phyloP scores from a whole-genome alignment of 2,888 invertebrate species.

The Trissolcus brochymenae region DNA sequence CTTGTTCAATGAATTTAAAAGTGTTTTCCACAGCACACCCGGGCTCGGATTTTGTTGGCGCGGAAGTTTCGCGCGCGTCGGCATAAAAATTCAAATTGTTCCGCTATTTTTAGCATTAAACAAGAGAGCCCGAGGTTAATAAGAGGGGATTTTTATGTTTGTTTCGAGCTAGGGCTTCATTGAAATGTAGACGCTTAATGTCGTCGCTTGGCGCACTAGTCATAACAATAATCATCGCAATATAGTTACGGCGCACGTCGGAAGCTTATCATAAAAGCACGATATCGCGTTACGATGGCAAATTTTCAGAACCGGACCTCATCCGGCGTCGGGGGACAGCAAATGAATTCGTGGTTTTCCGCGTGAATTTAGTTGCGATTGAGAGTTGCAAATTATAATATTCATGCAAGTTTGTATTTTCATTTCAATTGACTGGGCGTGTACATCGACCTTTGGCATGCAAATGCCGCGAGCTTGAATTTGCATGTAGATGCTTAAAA shows the following conservation, averaged over 20 bases:
- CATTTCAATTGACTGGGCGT: constrained; percentile 65
- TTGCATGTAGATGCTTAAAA: constrained; percentile 66
- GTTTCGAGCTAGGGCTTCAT: constrained; percentile 26
- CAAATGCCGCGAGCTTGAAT: constrained; percentile 64
- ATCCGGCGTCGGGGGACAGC: constrained; percentile 42
- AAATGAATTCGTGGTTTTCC: constrained; percentile 61
- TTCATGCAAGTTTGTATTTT: constrained; percentile 64
- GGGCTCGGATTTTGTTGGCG: constrained; percentile 16
- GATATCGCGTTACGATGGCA: constrained; percentile 27
- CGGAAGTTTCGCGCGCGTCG: constrained; percentile 26
- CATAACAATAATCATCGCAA: constrained; percentile 44
- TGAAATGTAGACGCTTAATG: constrained; percentile 37
- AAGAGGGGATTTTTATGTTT: constrained; percentile 22
- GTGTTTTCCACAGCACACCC: constrained; percentile 25
- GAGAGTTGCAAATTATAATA: constrained; percentile 52
- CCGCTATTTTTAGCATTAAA: constrained; percentile 45
- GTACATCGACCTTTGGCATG: constrained; percentile 69
- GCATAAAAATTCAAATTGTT: constrained; percentile 52
- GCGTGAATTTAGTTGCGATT: constrained; percentile 72
- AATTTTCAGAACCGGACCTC: constrained; percentile 37
- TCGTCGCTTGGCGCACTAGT: constrained; percentile 37
- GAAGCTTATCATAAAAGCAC: constrained; percentile 45
- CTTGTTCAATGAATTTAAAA: constrained; percentile 52
- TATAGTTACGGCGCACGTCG: constrained; percentile 25
- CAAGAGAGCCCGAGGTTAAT: constrained; percentile 16